phyloP scores from a whole-genome alignment of 1,140 invertebrate species.

The Bombus breviceps region DNA sequence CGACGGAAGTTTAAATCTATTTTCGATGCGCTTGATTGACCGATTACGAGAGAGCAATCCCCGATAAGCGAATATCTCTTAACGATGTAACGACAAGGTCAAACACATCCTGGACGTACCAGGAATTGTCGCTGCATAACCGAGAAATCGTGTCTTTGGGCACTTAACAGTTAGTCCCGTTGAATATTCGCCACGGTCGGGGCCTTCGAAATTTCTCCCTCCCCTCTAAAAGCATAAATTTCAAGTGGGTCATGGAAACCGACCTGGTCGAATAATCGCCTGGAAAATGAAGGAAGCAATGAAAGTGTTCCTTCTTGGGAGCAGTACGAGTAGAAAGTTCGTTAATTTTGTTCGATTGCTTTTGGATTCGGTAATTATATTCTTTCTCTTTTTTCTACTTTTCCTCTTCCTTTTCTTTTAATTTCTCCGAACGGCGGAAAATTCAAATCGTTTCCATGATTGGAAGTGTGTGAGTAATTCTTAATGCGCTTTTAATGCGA shows the following conservation, averaged over 20 bases:
- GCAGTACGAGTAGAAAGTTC: constrained; percentile 13
- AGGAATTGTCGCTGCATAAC: constrained; percentile 14
- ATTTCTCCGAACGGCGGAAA: not conserved
- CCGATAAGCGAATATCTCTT: constrained; percentile 37
- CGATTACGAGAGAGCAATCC: not conserved
- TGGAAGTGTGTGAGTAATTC: not conserved
- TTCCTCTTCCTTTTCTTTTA: not conserved
- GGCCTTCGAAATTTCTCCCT: constrained; percentile 8
- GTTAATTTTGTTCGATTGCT: constrained; percentile 12
- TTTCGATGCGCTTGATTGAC: constrained; percentile 29
- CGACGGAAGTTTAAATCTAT: constrained; percentile 50
- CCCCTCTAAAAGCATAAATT: constrained; percentile 6
- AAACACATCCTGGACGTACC: constrained; percentile 15
- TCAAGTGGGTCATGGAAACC: constrained; percentile 51
- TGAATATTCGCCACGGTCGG: constrained; percentile 34
- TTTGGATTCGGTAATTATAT: not conserved
- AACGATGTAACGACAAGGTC: constrained; percentile 15
- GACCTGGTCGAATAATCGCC: constrained; percentile 39
- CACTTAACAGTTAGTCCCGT: constrained; percentile 15
- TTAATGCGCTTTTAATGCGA: constrained; percentile 31
- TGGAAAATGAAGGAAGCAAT: constrained; percentile 33
- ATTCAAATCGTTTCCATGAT: not conserved
- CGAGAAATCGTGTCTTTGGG: not conserved
- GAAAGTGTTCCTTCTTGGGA: constrained; percentile 26
- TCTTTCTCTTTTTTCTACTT: not conserved